Percentiles rank a stretch among this genome's conserved stretches.
Evolutionary conservation across 2,888 invertebrate genomes (phyloP).

Genomic region (Cephalotes varians): DNA sequence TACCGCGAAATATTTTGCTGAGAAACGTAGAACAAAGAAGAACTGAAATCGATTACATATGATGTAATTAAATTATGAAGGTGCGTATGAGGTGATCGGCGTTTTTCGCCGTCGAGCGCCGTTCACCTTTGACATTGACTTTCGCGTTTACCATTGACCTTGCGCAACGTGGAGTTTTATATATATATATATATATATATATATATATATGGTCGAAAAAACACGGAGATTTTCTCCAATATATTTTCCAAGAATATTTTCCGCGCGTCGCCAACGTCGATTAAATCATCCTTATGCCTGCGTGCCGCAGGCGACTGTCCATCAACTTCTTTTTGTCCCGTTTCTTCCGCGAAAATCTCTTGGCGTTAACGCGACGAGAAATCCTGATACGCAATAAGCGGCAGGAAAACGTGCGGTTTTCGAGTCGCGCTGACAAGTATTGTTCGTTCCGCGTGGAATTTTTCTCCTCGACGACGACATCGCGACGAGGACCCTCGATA

Average conservation of each 20-base stretch:
- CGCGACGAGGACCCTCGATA: neutral
- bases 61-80: conserved; percentile 14
- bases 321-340: neutral
- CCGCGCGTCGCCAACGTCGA: too few species aligned
- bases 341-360: neutral
- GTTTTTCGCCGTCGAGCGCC: conserved; percentile 15
- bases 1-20: neutral
- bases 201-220: neutral
- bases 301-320: neutral
- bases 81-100: neutral
- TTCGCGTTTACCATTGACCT: conserved; percentile 70
- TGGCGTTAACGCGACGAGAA: neutral
- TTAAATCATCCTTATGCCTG: neutral
- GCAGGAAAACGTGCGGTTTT: conserved; percentile 2
- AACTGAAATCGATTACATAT: neutral
- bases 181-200: conserved; percentile 13
- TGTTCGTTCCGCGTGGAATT: neutral
- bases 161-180: conserved; percentile 52
- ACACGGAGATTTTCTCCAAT: neutral
- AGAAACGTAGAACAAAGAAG: neutral
- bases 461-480: neutral
- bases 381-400: neutral
- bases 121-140: conserved; percentile 70
- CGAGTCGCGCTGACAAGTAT: neutral
- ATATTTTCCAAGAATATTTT: neutral